Conservation (phyloP, 1,140 invertebrate species). For the Pseudomyrmex pallidus region DNA sequence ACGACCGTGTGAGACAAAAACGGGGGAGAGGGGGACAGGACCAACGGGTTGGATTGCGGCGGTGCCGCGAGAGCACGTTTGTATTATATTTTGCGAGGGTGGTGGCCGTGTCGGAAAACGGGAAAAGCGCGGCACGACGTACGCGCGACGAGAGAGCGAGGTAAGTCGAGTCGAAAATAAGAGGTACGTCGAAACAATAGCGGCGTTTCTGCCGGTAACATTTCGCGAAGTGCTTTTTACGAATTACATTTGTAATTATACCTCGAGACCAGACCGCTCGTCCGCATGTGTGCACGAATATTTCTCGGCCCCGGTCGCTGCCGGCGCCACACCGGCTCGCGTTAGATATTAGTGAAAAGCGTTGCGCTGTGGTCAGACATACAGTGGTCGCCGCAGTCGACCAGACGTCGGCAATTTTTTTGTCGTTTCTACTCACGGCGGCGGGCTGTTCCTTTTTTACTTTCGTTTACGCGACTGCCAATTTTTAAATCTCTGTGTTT, state of each 20-base stretch:
- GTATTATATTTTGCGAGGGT: conserved; percentile 37
- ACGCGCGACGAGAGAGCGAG: not conserved
- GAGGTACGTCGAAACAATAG: conserved; percentile 59
- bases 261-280: conserved; percentile 6
- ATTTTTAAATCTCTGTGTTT: not conserved
- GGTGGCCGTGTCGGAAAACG: not conserved
- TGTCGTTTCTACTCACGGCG: conserved; percentile 51
- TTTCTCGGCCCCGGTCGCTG: conserved; percentile 57
- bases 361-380: conserved; percentile 50
- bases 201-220: conserved; percentile 8
- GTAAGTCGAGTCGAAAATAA: conserved; percentile 63
- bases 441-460: too few relatives aligned
- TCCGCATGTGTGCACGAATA: conserved; percentile 44
- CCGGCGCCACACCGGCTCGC: conserved; percentile 18
- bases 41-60: conserved; percentile 20
- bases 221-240: conserved; percentile 65
- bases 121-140: conserved; percentile 1
- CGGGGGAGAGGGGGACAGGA: not conserved
- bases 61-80: conserved; percentile 21
- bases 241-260: conserved; percentile 79
- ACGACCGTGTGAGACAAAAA: conserved; percentile 33
- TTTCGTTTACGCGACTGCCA: not conserved
- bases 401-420: conserved; percentile 60
- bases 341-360: conserved; percentile 60
- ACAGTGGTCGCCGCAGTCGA: conserved; percentile 13